Conservation (phyloP, 2,797 vertebrate species). For the Lemur catta region DNA sequence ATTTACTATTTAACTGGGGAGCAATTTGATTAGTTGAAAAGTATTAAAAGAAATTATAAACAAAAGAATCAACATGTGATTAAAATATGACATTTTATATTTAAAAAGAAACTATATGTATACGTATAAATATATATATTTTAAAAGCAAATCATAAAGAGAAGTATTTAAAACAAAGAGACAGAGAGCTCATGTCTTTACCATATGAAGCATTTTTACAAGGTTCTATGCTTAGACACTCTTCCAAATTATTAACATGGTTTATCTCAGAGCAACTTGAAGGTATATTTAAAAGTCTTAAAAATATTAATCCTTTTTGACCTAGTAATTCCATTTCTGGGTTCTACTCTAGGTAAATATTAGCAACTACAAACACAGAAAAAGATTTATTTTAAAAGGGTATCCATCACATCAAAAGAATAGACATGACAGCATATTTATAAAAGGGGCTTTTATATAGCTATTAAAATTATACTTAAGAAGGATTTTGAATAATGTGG, state of each 20-base stretch:
- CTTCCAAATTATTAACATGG: not conserved
- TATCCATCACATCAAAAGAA: not conserved
- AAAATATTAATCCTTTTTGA: not conserved
- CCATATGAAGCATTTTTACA: not conserved
- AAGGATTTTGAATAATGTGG: not conserved
- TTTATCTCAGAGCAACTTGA: not conserved
- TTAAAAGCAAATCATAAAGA: not conserved
- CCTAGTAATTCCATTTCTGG: not conserved
- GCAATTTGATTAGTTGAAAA: not conserved
- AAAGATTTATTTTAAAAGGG: not conserved
- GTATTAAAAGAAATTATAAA: not conserved
- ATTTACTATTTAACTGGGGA: not conserved
- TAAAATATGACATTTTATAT: not conserved
- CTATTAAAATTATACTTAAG: not conserved
- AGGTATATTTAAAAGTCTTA: not conserved
- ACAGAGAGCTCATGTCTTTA: not conserved
- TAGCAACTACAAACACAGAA: not conserved
- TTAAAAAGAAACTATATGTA: not conserved
- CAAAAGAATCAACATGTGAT: not conserved
- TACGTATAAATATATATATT: not conserved
- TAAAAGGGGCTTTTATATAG: not conserved
- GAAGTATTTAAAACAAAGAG: not conserved
- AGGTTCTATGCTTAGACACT: not conserved
- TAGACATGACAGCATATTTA: not conserved
- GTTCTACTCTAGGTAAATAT: not conserved